A percentile compares a stretch with the other conserved stretches of the same genome.
Conservation (phyloP, 2,888 invertebrate species). For the Lacanobia wlatinum region DNA sequence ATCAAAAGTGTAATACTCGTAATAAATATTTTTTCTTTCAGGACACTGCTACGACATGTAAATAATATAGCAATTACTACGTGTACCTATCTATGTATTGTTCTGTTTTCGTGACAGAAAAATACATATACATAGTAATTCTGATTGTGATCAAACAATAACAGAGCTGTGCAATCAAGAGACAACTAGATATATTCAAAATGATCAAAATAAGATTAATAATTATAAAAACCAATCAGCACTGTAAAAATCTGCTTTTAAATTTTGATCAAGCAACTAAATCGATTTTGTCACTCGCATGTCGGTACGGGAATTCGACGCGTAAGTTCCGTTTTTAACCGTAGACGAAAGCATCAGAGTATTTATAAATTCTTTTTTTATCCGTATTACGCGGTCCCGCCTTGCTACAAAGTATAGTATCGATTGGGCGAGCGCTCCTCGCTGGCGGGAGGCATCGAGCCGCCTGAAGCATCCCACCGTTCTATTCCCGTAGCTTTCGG, state of each 20-base stretch:
- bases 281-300: conserved; percentile 59
- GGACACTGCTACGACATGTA: background rate
- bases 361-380: conserved; percentile 74
- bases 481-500: conserved; percentile 80
- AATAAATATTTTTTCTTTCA: background rate
- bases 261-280: conserved; percentile 40
- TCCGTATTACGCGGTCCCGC: conserved; percentile 68
- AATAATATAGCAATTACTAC: background rate
- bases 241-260: background rate
- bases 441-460: conserved; percentile 69
- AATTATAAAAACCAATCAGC: conserved; percentile 13
- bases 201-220: conserved; percentile 7
- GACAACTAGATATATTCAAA: background rate
- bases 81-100: no score
- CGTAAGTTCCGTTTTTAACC: conserved; percentile 57
- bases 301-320: conserved; percentile 43
- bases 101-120: no score
- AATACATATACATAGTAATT: no score
- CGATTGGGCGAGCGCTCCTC: conserved; percentile 76
- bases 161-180: background rate
- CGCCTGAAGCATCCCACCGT: conserved; percentile 65
- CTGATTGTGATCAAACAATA: background rate
- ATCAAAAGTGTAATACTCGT: no score
- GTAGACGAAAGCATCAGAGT: conserved; percentile 58
- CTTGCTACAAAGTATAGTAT: conserved; percentile 81